Percentiles rank a stretch among this genome's conserved stretches.
Conservation (phyloP, 1,140 invertebrate species). For the Lanistes nyassanus region DNA sequence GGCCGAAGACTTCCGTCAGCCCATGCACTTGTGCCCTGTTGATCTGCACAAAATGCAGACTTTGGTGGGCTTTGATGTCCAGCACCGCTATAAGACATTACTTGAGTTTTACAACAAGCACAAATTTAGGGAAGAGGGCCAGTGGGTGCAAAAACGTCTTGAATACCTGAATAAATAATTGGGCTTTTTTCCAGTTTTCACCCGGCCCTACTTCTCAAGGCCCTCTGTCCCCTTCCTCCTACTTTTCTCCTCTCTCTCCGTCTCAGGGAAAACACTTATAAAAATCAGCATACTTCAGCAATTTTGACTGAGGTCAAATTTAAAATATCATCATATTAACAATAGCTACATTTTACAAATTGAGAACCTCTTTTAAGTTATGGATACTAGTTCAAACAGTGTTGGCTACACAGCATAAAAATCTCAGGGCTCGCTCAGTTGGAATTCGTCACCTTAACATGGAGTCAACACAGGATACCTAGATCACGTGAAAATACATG, state of each 20-base stretch:
- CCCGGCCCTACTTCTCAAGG: background rate
- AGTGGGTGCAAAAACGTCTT: conserved; percentile 50
- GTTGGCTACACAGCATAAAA: too few relatives aligned
- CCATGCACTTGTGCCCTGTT: conserved; percentile 62
- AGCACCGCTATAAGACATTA: conserved; percentile 46
- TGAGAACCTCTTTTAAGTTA: background rate
- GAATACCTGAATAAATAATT: conserved; percentile 26
- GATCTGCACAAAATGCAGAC: conserved; percentile 59
- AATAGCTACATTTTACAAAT: background rate
- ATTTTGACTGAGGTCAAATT: background rate
- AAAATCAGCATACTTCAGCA: background rate
- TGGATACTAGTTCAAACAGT: background rate
- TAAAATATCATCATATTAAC: background rate
- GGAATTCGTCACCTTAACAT: too few relatives aligned
- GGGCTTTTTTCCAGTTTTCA: background rate
- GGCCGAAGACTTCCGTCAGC: conserved; percentile 58
- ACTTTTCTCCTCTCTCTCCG: background rate
- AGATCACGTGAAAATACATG: too few relatives aligned
- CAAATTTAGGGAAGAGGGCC: conserved; percentile 43
- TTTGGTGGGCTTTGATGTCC: conserved; percentile 52
- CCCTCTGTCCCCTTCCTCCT: background rate
- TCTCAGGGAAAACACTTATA: background rate
- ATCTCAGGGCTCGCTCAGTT: too few relatives aligned
- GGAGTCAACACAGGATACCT: too few relatives aligned
- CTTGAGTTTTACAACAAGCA: conserved; percentile 51